Percentiles rank a stretch among this genome's conserved stretches.
phyloP scores from a whole-genome alignment of 2,113 vertebrate genomes.

The Pterocles gutturalis region DNA sequence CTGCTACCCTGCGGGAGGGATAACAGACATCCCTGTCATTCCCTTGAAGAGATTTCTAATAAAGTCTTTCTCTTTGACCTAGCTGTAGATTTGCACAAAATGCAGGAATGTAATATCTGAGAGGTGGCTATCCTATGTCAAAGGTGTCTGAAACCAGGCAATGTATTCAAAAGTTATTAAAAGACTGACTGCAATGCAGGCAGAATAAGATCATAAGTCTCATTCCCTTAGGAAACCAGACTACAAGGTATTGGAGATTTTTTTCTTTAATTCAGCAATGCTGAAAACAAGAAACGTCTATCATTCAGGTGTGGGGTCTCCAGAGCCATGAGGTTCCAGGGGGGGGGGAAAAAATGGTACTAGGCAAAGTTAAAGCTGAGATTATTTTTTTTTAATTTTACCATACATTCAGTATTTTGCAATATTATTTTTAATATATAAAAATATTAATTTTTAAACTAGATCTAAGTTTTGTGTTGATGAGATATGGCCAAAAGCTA shows the following conservation, averaged over 20 bases:
- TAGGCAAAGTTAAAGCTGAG: background rate
- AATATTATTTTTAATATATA: background rate
- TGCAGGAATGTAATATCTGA: slow-evolving; percentile 10
- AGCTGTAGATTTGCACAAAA: background rate
- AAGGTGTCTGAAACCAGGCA: slow-evolving; percentile 10
- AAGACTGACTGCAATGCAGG: background rate
- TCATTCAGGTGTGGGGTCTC: background rate
- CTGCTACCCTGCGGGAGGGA: background rate
- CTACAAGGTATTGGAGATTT: background rate
- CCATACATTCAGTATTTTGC: background rate
- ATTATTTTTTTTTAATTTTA: background rate
- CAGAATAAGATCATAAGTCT: background rate
- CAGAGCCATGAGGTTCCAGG: background rate
- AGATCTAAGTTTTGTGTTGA: background rate
- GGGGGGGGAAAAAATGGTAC: background rate
- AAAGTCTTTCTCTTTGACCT: background rate
- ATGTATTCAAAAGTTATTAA: slow-evolving; percentile 16
- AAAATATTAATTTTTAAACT: background rate
- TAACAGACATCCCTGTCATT: background rate
- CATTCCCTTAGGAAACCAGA: background rate
- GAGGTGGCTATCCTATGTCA: background rate
- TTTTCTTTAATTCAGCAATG: background rate
- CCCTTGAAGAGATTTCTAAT: background rate
- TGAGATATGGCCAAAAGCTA: background rate
- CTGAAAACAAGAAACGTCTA: background rate